These are phyloP conservation scores for Hippocampus mohnikei DNA, from an alignment of 2,113 vertebrate species.

Conservation along the genomic window DNA sequence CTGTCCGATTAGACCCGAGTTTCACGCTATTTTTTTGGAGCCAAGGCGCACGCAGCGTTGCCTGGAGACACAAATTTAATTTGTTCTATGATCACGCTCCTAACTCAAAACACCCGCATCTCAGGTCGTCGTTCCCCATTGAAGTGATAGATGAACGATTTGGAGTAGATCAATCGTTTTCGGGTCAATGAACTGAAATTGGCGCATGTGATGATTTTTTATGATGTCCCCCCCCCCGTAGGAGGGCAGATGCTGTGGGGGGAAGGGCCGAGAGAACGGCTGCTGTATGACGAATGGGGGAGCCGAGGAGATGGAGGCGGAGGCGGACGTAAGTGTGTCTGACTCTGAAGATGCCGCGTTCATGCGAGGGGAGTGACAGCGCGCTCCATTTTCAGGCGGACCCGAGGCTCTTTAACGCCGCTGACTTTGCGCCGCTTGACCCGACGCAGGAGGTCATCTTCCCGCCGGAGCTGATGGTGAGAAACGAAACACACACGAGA, in stretches of 20 bases:
- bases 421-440: slow-evolving; percentile 85
- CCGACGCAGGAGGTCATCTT: slow-evolving; percentile 94
- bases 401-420: slow-evolving; percentile 55
- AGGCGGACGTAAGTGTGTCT: background rate
- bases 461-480: slow-evolving; percentile 88
- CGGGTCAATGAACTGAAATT: background rate
- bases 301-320: slow-evolving; percentile 26
- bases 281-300: slow-evolving; percentile 73
- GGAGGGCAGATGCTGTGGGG: slow-evolving; percentile 77
- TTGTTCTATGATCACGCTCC: background rate
- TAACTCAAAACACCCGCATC: background rate
- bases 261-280: slow-evolving; percentile 54
- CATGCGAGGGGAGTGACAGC: background rate
- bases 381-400: slow-evolving; percentile 11
- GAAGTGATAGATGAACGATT: background rate
- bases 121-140: background rate
- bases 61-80: background rate
- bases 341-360: background rate
- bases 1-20: background rate
- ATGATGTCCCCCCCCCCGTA: slow-evolving; percentile 12
- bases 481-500: background rate
- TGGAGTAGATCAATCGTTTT: background rate
- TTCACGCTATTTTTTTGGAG: background rate
- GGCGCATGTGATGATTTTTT: background rate
- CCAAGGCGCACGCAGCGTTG: background rate